Conservation (phyloP, 2,797 vertebrate species). For the Amblyraja radiata region DNA sequence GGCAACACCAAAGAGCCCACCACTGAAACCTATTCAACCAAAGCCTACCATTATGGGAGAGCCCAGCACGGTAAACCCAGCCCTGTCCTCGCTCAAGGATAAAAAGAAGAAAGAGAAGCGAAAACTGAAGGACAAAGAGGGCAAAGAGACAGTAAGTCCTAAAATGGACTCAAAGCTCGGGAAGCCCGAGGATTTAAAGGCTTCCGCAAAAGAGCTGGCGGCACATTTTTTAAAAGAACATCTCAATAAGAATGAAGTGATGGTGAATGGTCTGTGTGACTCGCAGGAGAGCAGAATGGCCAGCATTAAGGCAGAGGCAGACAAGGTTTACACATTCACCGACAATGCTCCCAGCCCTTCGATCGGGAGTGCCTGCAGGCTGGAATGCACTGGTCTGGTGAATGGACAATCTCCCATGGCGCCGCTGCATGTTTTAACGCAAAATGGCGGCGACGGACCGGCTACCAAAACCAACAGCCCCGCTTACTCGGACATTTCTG, state of each 20-base stretch:
- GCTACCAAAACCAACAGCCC: conserved; percentile 86
- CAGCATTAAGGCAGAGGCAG: conserved; percentile 94
- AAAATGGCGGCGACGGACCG: conserved; percentile 62
- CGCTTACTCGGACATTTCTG: conserved; percentile 94
- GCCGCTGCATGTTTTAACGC: conserved; percentile 61
- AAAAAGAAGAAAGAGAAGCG: conserved; percentile 92
- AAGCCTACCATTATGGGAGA: conserved; percentile 88
- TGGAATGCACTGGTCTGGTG: conserved; percentile 73
- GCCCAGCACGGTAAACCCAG: conserved; percentile 77
- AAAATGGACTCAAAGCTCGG: conserved; percentile 70
- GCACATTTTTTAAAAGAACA: conserved; percentile 95
- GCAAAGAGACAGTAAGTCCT: conserved; percentile 72
- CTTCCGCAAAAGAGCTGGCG: conserved; percentile 70
- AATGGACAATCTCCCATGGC: conserved; percentile 64
- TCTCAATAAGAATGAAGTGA: conserved; percentile 79
- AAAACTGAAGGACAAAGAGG: conserved; percentile 85
- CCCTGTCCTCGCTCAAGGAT: conserved; percentile 80
- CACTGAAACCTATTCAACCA: conserved; percentile 93
- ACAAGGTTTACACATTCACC: conserved; percentile 97
- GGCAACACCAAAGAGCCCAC: conserved; percentile 81
- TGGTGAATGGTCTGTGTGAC: conserved; percentile 74
- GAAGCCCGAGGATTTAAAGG: conserved; percentile 70
- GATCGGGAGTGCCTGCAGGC: conserved; percentile 80
- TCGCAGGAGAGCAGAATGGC: conserved; percentile 95
- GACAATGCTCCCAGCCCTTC: conserved; percentile 97